Evolutionary conservation across 2,113 vertebrate genomes (phyloP), one percentile per base, ranked within the genome.

Genomic region (Heterocephalus glaber): DNA sequence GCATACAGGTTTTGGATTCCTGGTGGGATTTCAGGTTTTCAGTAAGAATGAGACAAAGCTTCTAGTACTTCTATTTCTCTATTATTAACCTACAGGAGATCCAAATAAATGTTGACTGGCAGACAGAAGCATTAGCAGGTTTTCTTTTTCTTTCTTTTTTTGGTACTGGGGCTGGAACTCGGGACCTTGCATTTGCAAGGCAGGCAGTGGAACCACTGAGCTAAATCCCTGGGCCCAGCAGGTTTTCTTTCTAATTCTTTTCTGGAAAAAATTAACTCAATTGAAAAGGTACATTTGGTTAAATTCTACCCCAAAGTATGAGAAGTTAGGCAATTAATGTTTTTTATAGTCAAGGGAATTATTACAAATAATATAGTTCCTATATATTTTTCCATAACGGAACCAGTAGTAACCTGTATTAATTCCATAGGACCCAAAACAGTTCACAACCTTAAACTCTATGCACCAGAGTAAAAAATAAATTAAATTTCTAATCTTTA

Each of bases 131-230:
- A 66, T 83, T 70, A 70, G 65, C n/a, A 95, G n/a, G 35, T 79
- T 94, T 93, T 83, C 81, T 86, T 94, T 65, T 20, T 33, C 65
- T 60, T 66, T 86, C 35, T 74, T 95, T 83, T 93, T n/a, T n/a
- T n/a, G n/a, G n/a, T n/a, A n/a, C n/a, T n/a, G n/a, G n/a, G n/a
- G n/a, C n/a, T n/a, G n/a, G n/a, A n/a, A n/a, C n/a, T n/a, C n/a
- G n/a, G n/a, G n/a, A n/a, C n/a, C n/a, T n/a, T n/a, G n/a, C n/a
- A n/a, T n/a, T n/a, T n/a, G n/a, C n/a, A n/a, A n/a, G n/a, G n/a
- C n/a, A n/a, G n/a, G n/a, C n/a, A n/a, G n/a, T n/a, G n/a, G n/a
- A n/a, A n/a, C n/a, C n/a, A n/a, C n/a, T n/a, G n/a, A n/a, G n/a
- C n/a, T n/a, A n/a, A n/a, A n/a, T n/a, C n/a, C n/a, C n/a, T n/a